Base-by-base conservation (phyloP, 2,888 invertebrate species). In the Caenorhabditis sinica region DNA sequence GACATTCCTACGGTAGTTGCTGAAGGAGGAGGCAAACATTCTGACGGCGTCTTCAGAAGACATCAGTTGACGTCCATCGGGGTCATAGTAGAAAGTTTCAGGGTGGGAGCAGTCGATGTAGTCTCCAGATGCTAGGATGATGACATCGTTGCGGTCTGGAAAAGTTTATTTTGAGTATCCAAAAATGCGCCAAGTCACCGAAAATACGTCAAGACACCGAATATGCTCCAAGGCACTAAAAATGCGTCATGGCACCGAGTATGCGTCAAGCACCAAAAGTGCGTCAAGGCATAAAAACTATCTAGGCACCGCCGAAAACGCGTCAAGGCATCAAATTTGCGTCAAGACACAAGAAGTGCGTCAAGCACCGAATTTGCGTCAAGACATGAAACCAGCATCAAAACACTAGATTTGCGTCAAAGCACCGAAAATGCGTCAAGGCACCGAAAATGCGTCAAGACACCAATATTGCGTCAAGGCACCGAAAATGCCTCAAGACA, bases 31-130 rank as follows among this genome's bases (percentile, higher is more conserved):
- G 13, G 86, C 86, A 25, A 88, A 88, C 68, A 88, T 82, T 72
- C 87, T 69, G 11, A 87, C 87, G 17, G 88, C 88, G 53, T 88
- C 88, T 53, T 88, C 87, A 0, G 86, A 84, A 17, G 82, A 72
- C 87, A 88, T 88, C 11, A 81, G n/a, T 49, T 88, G 88, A 20
- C 69, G 60, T 11, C 86, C 87, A 11, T 82, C 83, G 15, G 77
- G 80, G 25, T 88, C 88, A n/a, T 76, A 76, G 53, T 88, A 88
- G 53, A 88, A 88, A 0, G 87, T 88, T 56, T 86, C 88, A 0
- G 88, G 88, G 17, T 79, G 82, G 0, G 68, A 58, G 43, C 84
- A 82, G n/a, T 88, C 87, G 28, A 88, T 86, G 58, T 79, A 88
- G 30, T 88, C 87, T 2, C 88, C 88, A 30, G 86, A 83, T 0